Evolutionary conservation across 1,140 invertebrate genomes (phyloP), one percentile per base, ranked within the genome.

Genomic region (Cydia pomonella): DNA sequence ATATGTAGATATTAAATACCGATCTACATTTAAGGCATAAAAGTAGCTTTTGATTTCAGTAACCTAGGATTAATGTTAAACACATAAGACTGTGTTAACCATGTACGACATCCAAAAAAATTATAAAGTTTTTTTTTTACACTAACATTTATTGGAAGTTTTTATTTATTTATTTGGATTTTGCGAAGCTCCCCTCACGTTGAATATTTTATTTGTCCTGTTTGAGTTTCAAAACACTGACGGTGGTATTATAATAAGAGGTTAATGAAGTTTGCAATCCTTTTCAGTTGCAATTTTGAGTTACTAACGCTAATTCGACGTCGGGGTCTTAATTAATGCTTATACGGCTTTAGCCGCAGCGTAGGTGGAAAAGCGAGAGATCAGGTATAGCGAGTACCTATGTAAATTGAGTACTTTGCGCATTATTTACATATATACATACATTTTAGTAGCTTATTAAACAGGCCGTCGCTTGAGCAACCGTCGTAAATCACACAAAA

Each of bases 401-500:
- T 83, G 78, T 79, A 78, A 81, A 80, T 81, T 75, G 62, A 77
- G 75, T 81, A 77, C 77, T 80, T 81, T 50, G n/a, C 63, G 71
- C 72, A 73, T 69, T 63, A 81, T 81, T 81, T 80, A 76, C 80
- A 80, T 79, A 80, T 73, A 72, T 78, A 83, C 77, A 80, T 83
- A 82, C 77, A 79, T 82, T 80, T 79, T 53, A 77, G 77, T 77
- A 72, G 77, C 77, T 82, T 84, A 84, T 84, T 84, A 82, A 84
- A 79, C 80, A 84, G 72, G 50, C 76, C 79, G 77, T 79, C 75
- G 82, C 82, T 80, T 82, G 74, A 77, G 77, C 72, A 82, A 84
- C 82, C 82, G 82, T 79, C 78, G 79, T 84, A 84, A 84, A 84
- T 84, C 82, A 82, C 75, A 84, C 82, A 80, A 79, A 83, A 83